Evolutionary conservation across 2,797 vertebrate species (phyloP).

Genomic region (Siniperca scherzeri): DNA sequence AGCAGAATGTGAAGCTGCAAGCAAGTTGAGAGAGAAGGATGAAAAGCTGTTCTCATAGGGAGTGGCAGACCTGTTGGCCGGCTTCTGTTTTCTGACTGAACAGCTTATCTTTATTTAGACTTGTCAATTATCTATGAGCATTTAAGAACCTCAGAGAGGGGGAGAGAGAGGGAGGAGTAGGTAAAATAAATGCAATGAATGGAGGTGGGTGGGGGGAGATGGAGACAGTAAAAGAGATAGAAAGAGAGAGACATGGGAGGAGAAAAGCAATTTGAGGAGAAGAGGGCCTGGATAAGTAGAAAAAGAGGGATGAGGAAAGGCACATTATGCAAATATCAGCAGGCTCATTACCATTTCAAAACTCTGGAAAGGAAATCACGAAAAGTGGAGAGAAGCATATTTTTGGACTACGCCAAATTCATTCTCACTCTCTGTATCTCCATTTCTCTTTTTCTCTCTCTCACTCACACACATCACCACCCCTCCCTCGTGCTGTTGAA

Average conservation of each 20-base stretch:
- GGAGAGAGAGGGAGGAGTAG: conserved; percentile 38
- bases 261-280: conserved; percentile 50
- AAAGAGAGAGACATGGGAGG: conserved; percentile 41
- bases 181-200: conserved; percentile 56
- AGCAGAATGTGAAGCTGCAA: conserved; percentile 33
- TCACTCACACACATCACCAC: neutral
- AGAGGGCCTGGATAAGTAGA: conserved; percentile 52
- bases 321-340: conserved; percentile 77
- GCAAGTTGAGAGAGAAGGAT: conserved; percentile 36
- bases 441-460: conserved; percentile 23
- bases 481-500: neutral
- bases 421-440: conserved; percentile 35
- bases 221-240: conserved; percentile 27
- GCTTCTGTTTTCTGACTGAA: conserved; percentile 56
- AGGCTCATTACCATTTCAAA: conserved; percentile 79
- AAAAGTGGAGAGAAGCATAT: conserved; percentile 62
- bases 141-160: conserved; percentile 68
- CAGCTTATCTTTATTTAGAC: conserved; percentile 75
- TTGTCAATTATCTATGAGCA: conserved; percentile 79
- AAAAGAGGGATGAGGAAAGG: conserved; percentile 58
- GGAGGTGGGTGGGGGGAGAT: conserved; percentile 9
- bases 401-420: conserved; percentile 54
- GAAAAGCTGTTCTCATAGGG: conserved; percentile 45
- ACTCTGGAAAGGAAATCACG: conserved; percentile 66
- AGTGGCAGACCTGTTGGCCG: conserved; percentile 61